Evolutionary conservation across 2,888 invertebrate species (phyloP), one percentile per base, ranked within the genome.

Genomic region (Acrobasis repandana): DNA sequence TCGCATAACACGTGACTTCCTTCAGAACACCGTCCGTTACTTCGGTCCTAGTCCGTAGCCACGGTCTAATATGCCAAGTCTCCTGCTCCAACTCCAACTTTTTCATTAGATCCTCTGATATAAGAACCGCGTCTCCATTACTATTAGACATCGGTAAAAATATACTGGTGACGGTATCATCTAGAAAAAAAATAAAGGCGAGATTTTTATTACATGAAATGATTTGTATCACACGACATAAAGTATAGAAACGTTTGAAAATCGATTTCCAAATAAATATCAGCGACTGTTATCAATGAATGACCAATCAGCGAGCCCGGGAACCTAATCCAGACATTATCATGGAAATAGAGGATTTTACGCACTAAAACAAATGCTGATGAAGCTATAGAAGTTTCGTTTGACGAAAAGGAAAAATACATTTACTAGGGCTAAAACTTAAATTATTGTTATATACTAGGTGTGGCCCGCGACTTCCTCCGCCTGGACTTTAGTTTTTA

Each of bases 1-100:
- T 70, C 0, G 62, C 33, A 1, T 73, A 28, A 56, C 86, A 85
- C 0, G 67, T 68, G 0, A 77, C 63, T 60, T 86, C 82, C 0
- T 69, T 69, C 0, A 83, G 71, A 1, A 85, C 65, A 36, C 85
- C 77, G 4, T 85, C 83, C 0, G 79, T 65, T 2, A 85, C 69
- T 54, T 80, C 76, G 0, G 87, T 76, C 63, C 88, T 80, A 2
- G 89, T 88, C 9, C 85, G 74, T 43, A 87, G 65, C 89, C 91
- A 92, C 0, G 92, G 92, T n/a, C 76, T 83, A 86, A 87, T 88
- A 65, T 92, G 92, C 91, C 91, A 92, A 1, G 71, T 77, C 9
- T 70, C 75, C 20, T 72, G 66, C 64, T 92, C 90, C 9, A 79
- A 77, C 2, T 73, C 72, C 33, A 92, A 59, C 64, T 77, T 87